Conservation (phyloP, 2,888 invertebrate species). For the Drosophila paracracens region DNA sequence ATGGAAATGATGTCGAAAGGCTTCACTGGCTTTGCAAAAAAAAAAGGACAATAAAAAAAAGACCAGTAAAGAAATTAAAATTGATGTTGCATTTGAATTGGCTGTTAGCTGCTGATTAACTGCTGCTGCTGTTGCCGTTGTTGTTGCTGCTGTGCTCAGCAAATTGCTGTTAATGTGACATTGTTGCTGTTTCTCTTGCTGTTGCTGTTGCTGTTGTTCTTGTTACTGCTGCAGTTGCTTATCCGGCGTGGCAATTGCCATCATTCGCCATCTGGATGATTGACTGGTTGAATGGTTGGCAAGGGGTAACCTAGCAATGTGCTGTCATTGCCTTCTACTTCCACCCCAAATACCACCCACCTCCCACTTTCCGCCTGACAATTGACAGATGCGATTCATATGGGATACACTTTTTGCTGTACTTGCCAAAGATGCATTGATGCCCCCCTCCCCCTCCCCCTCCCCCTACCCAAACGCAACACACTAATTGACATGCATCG, state of each 20-base stretch:
- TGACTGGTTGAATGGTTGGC: conserved; percentile 49
- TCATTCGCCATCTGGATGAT: conserved; percentile 58
- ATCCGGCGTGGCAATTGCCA: conserved; percentile 45
- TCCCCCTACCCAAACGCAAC: conserved; percentile 1
- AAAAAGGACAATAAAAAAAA: neutral
- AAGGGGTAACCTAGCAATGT: conserved; percentile 28
- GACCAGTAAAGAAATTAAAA: conserved; percentile 3
- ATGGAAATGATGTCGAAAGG: neutral
- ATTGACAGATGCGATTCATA: conserved; percentile 80
- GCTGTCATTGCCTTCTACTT: neutral
- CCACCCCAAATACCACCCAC: neutral
- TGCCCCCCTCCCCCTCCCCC: neutral
- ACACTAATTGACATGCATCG: conserved; percentile 78
- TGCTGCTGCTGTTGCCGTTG: neutral
- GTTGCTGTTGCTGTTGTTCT: conserved; percentile 5
- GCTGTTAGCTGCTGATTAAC: conserved; percentile 27
- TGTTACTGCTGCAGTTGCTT: conserved; percentile 28
- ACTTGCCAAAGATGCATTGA: conserved; percentile 67
- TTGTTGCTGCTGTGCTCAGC: conserved; percentile 7
- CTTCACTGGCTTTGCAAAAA: neutral
- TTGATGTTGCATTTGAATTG: conserved; percentile 17
- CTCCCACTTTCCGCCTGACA: conserved; percentile 18
- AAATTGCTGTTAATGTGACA: conserved; percentile 8
- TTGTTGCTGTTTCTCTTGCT: neutral
- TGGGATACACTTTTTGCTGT: conserved; percentile 70